A percentile compares a stretch with the other conserved stretches of the same genome.
phyloP scores from a whole-genome alignment of 2,888 invertebrate species.

The Vanessa cardui region DNA sequence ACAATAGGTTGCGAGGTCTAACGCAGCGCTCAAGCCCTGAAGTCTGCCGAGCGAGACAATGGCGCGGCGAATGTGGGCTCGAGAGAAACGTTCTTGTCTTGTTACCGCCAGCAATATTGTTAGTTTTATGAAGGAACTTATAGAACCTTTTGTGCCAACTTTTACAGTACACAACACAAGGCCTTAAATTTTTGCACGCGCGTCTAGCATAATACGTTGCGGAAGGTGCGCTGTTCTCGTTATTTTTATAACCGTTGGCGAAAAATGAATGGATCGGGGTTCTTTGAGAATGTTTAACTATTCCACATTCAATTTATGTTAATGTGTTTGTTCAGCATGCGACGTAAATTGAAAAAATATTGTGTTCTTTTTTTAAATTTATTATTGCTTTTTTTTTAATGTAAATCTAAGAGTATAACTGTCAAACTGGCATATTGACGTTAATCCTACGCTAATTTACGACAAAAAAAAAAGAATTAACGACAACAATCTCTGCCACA shows the following conservation, averaged over 20 bases:
- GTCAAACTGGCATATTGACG: no score
- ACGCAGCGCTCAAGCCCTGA: slow-evolving; percentile 68
- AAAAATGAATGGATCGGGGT: slow-evolving; percentile 11
- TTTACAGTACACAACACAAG: slow-evolving; percentile 35
- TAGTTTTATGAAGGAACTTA: slow-evolving; percentile 77
- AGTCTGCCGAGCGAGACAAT: slow-evolving; percentile 77
- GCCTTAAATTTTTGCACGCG: slow-evolving; percentile 25
- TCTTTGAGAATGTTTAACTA: slow-evolving; percentile 9
- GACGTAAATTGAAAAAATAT: no score
- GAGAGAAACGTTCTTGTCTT: slow-evolving; percentile 75
- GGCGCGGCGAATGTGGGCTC: slow-evolving; percentile 73
- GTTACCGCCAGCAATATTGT: slow-evolving; percentile 79
- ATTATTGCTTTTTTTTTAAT: no score
- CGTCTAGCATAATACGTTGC: slow-evolving; percentile 6
- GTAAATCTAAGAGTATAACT: no score
- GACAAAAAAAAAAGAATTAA: no score
- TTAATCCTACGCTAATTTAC: no score
- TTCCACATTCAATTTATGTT: slow-evolving; percentile 10
- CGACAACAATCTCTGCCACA: no score
- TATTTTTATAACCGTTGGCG: slow-evolving; percentile 10
- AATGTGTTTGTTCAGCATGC: background rate
- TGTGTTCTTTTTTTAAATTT: background rate
- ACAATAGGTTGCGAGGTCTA: slow-evolving; percentile 73
- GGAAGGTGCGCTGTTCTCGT: slow-evolving; percentile 9
- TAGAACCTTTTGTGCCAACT: slow-evolving; percentile 65